Evolutionary conservation across 2,888 invertebrate species (phyloP).

Genomic region (Hypolimnas misippus): DNA sequence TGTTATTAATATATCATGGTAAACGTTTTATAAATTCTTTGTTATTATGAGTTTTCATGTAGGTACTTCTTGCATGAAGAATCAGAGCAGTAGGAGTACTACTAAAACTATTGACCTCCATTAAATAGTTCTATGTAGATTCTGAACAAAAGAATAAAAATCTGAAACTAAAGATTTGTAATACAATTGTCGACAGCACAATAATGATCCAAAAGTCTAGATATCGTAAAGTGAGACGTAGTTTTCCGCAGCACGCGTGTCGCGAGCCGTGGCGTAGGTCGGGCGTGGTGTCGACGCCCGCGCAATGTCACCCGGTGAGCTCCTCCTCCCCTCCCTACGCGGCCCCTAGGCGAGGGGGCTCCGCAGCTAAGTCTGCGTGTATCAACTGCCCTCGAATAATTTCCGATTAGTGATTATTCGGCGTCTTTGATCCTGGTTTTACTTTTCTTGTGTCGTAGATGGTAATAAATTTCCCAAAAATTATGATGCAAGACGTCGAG

Average conservation of each 20-base stretch:
- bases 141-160: not conserved
- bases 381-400: slow-evolving; percentile 57
- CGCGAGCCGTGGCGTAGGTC: slow-evolving; percentile 72
- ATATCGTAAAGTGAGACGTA: slow-evolving; percentile 56
- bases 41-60: no score
- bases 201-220: slow-evolving; percentile 37
- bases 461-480: not conserved
- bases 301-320: slow-evolving; percentile 78
- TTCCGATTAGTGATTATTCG: slow-evolving; percentile 65
- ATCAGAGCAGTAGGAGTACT: no score
- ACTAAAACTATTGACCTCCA: not conserved
- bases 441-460: not conserved
- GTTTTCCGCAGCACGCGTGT: slow-evolving; percentile 58
- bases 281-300: slow-evolving; percentile 76
- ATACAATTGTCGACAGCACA: slow-evolving; percentile 12
- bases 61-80: no score
- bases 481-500: not conserved
- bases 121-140: not conserved
- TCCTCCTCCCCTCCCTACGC: slow-evolving; percentile 47
- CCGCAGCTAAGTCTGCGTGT: slow-evolving; percentile 46
- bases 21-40: no score
- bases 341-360: slow-evolving; percentile 38
- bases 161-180: not conserved
- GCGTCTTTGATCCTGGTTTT: slow-evolving; percentile 47
- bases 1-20: no score